These are phyloP conservation scores for Triplophysa siluroides DNA, from an alignment of 2,113 vertebrate genomes.

Conservation along the genomic window DNA sequence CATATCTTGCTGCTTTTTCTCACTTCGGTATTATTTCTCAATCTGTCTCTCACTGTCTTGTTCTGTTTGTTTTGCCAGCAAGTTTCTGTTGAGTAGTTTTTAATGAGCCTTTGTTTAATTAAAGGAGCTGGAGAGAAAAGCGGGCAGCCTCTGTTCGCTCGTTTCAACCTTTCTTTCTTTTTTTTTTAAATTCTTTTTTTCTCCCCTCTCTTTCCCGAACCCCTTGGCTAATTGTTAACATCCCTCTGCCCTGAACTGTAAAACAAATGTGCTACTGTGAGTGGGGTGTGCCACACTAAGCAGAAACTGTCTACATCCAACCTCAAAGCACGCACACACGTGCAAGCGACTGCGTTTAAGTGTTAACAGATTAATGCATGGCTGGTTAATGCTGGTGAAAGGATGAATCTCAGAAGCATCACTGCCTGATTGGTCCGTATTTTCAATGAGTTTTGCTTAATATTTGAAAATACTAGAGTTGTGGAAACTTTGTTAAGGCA, in stretches of 20 bases:
- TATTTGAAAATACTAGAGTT: too few relatives aligned
- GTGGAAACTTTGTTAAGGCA: too few relatives aligned
- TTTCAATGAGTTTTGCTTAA: too few relatives aligned
- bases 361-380: slow-evolving; percentile 14
- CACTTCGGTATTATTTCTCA: neutral
- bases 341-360: neutral
- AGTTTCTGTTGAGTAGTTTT: slow-evolving; percentile 74
- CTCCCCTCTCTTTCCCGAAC: slow-evolving; percentile 57
- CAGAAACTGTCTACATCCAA: slow-evolving; percentile 29
- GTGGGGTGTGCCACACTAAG: slow-evolving; percentile 49
- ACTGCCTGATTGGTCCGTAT: too few relatives aligned
- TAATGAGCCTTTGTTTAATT: slow-evolving; percentile 79
- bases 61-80: slow-evolving; percentile 77
- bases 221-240: slow-evolving; percentile 83
- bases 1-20: slow-evolving; percentile 23
- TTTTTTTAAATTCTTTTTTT: neutral
- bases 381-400: neutral
- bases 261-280: slow-evolving; percentile 66
- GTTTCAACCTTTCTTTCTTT: slow-evolving; percentile 13
- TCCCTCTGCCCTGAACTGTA: slow-evolving; percentile 64
- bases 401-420: too few relatives aligned
- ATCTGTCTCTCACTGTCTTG: neutral
- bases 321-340: neutral
- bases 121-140: slow-evolving; percentile 65
- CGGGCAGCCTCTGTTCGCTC: slow-evolving; percentile 55